A percentile compares a stretch with the other conserved stretches of the same genome.
These are phyloP conservation scores for Onychomys arenicola DNA, from an alignment of 2,797 vertebrate species.

Conservation along the genomic window DNA sequence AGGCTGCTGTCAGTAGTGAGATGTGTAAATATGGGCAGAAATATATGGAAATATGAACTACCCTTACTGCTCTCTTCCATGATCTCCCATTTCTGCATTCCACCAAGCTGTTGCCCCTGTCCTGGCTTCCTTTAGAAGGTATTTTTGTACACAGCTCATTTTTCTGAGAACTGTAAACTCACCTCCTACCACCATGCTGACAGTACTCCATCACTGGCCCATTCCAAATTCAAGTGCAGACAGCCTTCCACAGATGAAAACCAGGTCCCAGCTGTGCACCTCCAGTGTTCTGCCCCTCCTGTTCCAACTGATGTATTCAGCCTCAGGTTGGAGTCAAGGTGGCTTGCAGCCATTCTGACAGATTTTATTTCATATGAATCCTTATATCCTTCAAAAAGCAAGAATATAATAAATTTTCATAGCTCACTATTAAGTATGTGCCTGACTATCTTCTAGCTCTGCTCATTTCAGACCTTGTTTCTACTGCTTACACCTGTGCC, in stretches of 20 bases:
- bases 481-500: background rate
- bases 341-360: background rate
- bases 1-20: background rate
- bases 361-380: slow-evolving; percentile 31
- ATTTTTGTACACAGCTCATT: background rate
- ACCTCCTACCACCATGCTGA: background rate
- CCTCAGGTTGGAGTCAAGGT: background rate
- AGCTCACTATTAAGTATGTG: slow-evolving; percentile 20
- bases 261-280: background rate
- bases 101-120: background rate
- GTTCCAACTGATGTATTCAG: background rate
- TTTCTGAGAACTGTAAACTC: background rate
- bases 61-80: background rate
- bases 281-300: background rate
- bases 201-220: background rate
- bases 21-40: background rate
- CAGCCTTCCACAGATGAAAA: too few species aligned
- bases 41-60: background rate
- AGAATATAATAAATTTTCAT: background rate
- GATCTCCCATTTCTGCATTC: background rate
- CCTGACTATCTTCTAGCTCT: background rate
- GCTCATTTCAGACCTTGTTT: slow-evolving; percentile 20
- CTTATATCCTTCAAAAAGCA: background rate
- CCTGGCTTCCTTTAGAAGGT: background rate
- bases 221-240: background rate